Evolutionary conservation across 2,113 vertebrate genomes (phyloP).

Genomic region (Delphinus delphis): DNA sequence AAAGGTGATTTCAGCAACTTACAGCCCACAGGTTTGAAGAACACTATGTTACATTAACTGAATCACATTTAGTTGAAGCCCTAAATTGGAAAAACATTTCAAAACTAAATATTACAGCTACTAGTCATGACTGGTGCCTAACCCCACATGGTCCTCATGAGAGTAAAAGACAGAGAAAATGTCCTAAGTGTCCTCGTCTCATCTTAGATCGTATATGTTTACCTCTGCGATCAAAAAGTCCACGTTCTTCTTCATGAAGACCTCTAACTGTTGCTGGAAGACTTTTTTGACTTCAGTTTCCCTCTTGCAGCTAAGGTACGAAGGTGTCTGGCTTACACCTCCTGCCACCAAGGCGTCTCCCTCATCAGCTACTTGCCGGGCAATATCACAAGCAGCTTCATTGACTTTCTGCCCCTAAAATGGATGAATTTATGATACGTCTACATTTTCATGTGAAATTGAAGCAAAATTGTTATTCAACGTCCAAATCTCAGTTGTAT

Average conservation of each 20-base stretch:
- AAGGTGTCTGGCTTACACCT: conserved; percentile 93
- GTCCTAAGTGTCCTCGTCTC: neutral
- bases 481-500: neutral
- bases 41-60: neutral
- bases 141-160: neutral
- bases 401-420: conserved; percentile 92
- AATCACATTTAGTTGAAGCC: neutral
- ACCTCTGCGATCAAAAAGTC: conserved; percentile 99
- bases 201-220: neutral
- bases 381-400: conserved; percentile 97
- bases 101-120: neutral
- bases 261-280: conserved; percentile 92
- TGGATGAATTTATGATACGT: neutral
- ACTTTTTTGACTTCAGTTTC: conserved; percentile 91
- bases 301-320: conserved; percentile 96
- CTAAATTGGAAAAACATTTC: neutral
- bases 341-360: conserved; percentile 96
- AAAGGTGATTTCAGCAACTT: neutral
- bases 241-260: conserved; percentile 93
- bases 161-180: neutral
- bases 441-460: conserved; percentile 1
- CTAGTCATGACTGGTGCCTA: neutral
- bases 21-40: neutral
- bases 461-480: neutral
- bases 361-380: conserved; percentile 92